Evolutionary conservation across 2,888 invertebrate species (phyloP).

Genomic region (Syritta pipiens): DNA sequence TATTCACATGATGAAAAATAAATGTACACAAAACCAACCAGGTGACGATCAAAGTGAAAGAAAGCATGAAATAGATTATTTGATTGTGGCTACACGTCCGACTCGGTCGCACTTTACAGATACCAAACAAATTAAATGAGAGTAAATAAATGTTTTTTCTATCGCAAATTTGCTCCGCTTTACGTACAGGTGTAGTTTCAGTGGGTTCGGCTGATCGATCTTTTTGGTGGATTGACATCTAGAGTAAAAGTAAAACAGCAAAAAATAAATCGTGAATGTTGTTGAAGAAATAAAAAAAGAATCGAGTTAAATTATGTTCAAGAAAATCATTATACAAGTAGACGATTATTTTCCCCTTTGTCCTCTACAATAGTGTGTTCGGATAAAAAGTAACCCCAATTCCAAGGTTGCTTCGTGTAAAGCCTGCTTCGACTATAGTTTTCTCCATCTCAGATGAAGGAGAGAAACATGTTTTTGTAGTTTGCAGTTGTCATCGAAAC

Average conservation of each 20-base stretch:
- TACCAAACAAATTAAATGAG: too few species aligned
- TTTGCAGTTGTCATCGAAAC: too few species aligned
- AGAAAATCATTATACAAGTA: too few species aligned
- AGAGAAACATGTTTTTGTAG: too few species aligned
- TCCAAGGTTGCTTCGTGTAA: too few species aligned
- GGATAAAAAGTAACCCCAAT: too few species aligned
- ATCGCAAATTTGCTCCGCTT: slow-evolving; percentile 48
- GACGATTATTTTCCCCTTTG: too few species aligned
- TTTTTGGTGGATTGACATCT: slow-evolving; percentile 83
- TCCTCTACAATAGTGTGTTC: too few species aligned
- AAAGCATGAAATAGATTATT: slow-evolving; percentile 32
- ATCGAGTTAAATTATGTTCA: neutral
- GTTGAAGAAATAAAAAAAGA: slow-evolving; percentile 11
- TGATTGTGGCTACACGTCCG: slow-evolving; percentile 4
- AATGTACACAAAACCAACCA: slow-evolving; percentile 16
- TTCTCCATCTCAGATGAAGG: too few species aligned
- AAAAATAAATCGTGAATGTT: slow-evolving; percentile 40
- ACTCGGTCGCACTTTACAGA: slow-evolving; percentile 24
- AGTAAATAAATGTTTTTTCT: too few species aligned
- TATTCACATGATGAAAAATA: slow-evolving; percentile 24
- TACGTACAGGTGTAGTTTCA: slow-evolving; percentile 80
- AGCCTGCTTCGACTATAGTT: too few species aligned
- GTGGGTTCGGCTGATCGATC: slow-evolving; percentile 80
- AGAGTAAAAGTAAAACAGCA: slow-evolving; percentile 79
- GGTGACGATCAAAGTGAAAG: slow-evolving; percentile 2